Base-by-base conservation (phyloP, 2,113 vertebrate species). In the Empidonax alnorum region DNA sequence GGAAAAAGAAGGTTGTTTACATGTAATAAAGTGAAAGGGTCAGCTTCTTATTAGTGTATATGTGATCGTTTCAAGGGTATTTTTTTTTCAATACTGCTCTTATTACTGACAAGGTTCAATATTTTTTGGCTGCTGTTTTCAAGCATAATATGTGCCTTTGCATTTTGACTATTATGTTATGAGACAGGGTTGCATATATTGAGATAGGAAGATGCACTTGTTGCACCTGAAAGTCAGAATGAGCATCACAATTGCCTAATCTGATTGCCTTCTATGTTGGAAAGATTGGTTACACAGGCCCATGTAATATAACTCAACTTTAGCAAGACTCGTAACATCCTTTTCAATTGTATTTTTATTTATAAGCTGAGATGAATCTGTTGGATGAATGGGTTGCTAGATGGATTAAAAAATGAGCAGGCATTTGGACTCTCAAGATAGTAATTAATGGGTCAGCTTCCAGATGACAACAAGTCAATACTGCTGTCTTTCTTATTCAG, bases 401-500 rank as follows among this genome's bases (percentile, higher is more conserved):
- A 49, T 39, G 41, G 49, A 61, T 35, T 80, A 72, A 90, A 90
- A 95, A 90, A 90, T 52, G 28, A 90, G 59, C n/a, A 79, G 59
- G 1, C 4, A 1, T 88, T 90, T 86, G 49, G 19, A 58, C 49
- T 83, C 37, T 41, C 31, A 90, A 46, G 31, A 41, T 31, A 86
- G 44, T 80, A 93, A 88, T 83, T 93, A 92, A 90, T 83, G 72
- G 31, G 41, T 77, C 31, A 41, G 24, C 46, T 90, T 92, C n/a
- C 47, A 81, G 42, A 80, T 46, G 63, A 49, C 80, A 86, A 46
- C 42, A 56, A 84, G 42, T 91, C 55, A 96, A 77, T 92, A 92
- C 21, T 22, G 13, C 16, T 76, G 35, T 42, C 49, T 88, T 88
- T 89, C 53, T 89, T 71, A 71, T 41, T 80, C 67, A 83, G 50